Evolutionary conservation across 92 coral and sea anemone genomes (phyloP).

Genomic region (Porites lobata): DNA sequence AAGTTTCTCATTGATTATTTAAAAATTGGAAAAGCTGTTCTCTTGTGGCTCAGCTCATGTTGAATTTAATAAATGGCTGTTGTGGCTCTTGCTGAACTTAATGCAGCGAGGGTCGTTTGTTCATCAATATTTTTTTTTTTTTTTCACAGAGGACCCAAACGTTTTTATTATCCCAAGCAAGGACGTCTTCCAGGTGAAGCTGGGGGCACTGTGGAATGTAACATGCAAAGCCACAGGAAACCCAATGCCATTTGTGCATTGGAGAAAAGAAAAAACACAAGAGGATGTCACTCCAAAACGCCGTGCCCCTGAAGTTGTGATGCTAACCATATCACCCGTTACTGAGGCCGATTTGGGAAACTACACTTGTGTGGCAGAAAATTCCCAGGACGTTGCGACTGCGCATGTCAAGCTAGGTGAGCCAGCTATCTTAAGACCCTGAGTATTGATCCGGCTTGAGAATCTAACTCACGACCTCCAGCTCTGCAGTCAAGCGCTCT

Average conservation of each 20-base stretch:
- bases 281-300: neutral
- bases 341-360: constrained; percentile 52
- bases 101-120: no score
- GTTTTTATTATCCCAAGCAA: neutral
- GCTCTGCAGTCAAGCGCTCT: no score
- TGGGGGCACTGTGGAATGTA: constrained; percentile 46
- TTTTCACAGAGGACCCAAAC: constrained; percentile 23
- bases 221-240: constrained; percentile 82
- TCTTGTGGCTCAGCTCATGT: no score
- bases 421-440: neutral
- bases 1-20: no score
- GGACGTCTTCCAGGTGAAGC: neutral
- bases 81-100: no score
- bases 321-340: constrained; percentile 42
- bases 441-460: no score
- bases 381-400: neutral
- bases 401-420: constrained; percentile 7
- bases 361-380: constrained; percentile 77
- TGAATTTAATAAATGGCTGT: no score
- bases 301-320: neutral
- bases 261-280: constrained; percentile 60
- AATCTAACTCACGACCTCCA: no score
- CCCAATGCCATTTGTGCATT: constrained; percentile 73
- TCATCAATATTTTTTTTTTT: no score
- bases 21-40: no score